phyloP scores from a whole-genome alignment of 2,797 vertebrate genomes.

The Crenichthys baileyi region DNA sequence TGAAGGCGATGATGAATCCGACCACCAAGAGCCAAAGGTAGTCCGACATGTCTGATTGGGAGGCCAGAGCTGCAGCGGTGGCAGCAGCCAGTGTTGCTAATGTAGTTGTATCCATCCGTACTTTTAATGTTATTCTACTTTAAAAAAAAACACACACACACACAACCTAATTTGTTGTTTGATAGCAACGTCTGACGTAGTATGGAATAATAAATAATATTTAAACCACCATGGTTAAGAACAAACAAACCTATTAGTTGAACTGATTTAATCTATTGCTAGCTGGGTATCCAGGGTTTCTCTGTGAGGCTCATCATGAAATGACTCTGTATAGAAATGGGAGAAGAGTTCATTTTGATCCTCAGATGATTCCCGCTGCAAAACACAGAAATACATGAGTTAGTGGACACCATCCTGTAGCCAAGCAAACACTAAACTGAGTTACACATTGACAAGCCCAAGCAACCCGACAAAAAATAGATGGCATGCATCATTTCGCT shows the following conservation, averaged over 20 bases:
- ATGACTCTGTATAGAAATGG: conserved; percentile 44
- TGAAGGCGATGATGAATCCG: conserved; percentile 93
- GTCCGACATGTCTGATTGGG: conserved; percentile 64
- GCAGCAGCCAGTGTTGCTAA: conserved; percentile 66
- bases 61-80: conserved; percentile 53
- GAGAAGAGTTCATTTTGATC: conserved; percentile 78
- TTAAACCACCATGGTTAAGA: conserved; percentile 36
- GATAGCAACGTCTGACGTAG: conserved; percentile 70
- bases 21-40: conserved; percentile 89
- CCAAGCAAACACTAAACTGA: conserved; percentile 11
- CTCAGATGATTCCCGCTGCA: conserved; percentile 76
- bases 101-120: conserved; percentile 74
- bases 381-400: conserved; percentile 39
- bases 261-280: conserved; percentile 69
- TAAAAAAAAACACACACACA: conserved; percentile 11
- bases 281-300: conserved; percentile 74
- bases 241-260: background rate
- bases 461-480: conserved; percentile 4
- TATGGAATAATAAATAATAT: conserved; percentile 42
- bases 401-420: conserved; percentile 2
- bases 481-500: background rate
- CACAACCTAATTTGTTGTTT: conserved; percentile 19
- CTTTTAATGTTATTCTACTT: conserved; percentile 9
- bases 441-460: conserved; percentile 40
- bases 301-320: conserved; percentile 63